Conservation (phyloP, 2,797 vertebrate species). For the Leptoclinus maculatus region DNA sequence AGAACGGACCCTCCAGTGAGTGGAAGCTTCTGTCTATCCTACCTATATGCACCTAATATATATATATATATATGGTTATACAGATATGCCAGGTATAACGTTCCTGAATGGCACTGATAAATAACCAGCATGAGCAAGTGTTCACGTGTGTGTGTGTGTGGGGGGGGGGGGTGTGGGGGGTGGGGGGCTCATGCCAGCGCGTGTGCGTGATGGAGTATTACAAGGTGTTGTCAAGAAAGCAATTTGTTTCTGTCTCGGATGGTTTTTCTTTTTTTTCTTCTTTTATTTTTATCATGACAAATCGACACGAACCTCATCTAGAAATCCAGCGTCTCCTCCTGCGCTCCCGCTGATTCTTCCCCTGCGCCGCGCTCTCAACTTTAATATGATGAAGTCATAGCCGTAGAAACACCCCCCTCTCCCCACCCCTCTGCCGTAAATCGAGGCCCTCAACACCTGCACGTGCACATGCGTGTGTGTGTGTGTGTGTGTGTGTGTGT, state of each 20-base stretch:
- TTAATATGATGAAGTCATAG: conserved; percentile 78
- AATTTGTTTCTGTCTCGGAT: conserved; percentile 82
- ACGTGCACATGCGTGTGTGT: conserved; percentile 23
- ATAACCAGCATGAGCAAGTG: conserved; percentile 65
- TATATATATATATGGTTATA: conserved; percentile 56
- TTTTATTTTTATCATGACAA: conserved; percentile 77
- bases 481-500: conserved; percentile 18
- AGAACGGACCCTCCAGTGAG: conserved; percentile 41
- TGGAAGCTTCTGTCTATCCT: conserved; percentile 23
- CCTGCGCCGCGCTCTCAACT: conserved; percentile 57
- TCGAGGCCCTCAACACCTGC: conserved; percentile 48
- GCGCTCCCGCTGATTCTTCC: conserved; percentile 45
- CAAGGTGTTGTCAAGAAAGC: conserved; percentile 84
- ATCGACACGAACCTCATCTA: conserved; percentile 73
- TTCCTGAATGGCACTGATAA: conserved; percentile 76
- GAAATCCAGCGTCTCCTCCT: conserved; percentile 61
- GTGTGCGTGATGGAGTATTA: conserved; percentile 78
- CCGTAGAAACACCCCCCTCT: background rate
- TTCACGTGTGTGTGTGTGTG: conserved; percentile 10
- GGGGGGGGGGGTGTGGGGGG: no score
- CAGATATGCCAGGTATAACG: conserved; percentile 69
- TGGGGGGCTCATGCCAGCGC: background rate
- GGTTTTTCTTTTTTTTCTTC: conserved; percentile 65
- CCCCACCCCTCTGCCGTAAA: conserved; percentile 44
- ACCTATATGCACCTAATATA: conserved; percentile 47